Conservation (phyloP, 2,888 invertebrate species). For the Chrysolina haemoptera region DNA sequence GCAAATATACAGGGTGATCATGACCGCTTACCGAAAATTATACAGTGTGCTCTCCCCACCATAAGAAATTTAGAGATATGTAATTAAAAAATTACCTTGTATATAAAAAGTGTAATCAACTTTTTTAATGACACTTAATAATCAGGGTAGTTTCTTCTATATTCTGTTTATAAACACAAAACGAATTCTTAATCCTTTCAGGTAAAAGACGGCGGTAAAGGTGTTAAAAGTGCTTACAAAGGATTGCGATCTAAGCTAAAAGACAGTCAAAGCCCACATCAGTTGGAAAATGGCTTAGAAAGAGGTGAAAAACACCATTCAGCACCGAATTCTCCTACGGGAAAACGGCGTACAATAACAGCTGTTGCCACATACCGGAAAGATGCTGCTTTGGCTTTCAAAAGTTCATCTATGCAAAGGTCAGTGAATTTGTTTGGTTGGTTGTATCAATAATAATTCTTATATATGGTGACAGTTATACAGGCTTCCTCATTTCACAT, state of each 20-base stretch:
- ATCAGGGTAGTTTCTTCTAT: background rate
- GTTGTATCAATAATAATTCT: background rate
- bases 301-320: conserved; percentile 72
- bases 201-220: conserved; percentile 83
- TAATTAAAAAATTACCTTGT: too few species aligned
- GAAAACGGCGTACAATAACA: conserved; percentile 68
- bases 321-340: conserved; percentile 79
- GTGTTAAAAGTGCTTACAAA: conserved; percentile 85
- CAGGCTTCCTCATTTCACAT: too few species aligned
- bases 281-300: conserved; percentile 63
- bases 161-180: background rate
- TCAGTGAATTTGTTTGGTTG: conserved; percentile 39
- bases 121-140: too few species aligned
- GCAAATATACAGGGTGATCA: too few species aligned
- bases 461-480: too few species aligned
- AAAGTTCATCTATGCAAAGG: conserved; percentile 65
- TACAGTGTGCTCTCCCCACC: too few species aligned
- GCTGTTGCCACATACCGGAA: conserved; percentile 67
- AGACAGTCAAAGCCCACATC: conserved; percentile 65
- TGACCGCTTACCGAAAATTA: too few species aligned
- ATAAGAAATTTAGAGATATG: too few species aligned
- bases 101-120: too few species aligned
- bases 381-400: conserved; percentile 64
- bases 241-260: conserved; percentile 80
- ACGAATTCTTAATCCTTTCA: conserved; percentile 57